A percentile compares a stretch with the other conserved stretches of the same genome.
Evolutionary conservation across 2,113 vertebrate genomes (phyloP).

Genomic region (Indicator maculatus): DNA sequence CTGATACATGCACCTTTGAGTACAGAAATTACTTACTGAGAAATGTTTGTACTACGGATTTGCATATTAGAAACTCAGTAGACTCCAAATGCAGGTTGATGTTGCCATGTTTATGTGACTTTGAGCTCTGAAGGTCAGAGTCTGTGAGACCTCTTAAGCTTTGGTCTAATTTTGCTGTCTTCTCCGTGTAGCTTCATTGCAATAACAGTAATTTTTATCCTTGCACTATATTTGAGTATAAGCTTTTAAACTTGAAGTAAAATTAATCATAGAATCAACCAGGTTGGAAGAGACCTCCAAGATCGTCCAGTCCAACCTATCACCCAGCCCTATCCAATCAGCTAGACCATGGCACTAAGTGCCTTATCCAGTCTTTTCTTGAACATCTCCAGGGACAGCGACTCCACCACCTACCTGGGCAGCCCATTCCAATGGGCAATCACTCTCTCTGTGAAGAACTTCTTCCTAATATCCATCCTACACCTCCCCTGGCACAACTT

Average conservation of each 20-base stretch:
- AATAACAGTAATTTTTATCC: background rate
- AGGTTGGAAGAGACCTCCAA: no score
- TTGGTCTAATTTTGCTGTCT: background rate
- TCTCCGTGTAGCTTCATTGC: background rate
- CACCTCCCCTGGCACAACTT: no score
- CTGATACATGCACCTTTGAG: background rate
- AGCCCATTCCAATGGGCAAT: no score
- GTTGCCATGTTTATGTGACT: background rate
- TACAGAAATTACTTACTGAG: background rate
- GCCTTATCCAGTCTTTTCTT: no score
- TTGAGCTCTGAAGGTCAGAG: background rate
- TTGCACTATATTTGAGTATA: background rate
- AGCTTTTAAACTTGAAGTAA: background rate
- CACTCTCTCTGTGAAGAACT: no score
- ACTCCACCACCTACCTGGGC: no score
- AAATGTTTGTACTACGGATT: background rate
- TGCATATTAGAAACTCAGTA: background rate
- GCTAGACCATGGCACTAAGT: no score
- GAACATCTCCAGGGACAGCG: no score
- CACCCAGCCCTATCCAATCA: no score
- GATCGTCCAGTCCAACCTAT: no score
- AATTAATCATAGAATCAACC: background rate
- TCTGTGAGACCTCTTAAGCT: background rate
- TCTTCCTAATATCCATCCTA: no score
- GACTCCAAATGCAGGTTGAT: background rate